These are phyloP conservation scores for Agrypnus murinus DNA, from an alignment of 2,888 invertebrate genomes.

Conservation along the genomic window DNA sequence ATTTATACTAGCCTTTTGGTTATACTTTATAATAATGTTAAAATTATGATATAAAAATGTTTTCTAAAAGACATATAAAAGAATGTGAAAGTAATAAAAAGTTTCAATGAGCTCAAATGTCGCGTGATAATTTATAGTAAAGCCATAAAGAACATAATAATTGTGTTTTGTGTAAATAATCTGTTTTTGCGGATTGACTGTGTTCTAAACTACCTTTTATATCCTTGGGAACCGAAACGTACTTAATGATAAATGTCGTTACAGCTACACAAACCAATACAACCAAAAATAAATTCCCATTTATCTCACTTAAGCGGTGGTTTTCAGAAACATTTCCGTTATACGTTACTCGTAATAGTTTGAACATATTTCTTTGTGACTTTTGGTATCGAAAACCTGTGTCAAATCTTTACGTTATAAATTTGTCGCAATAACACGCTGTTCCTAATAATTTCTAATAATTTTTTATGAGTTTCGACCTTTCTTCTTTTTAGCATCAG, in stretches of 20 bases:
- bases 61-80: too few species aligned
- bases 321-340: conserved; percentile 35
- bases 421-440: not conserved
- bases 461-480: too few species aligned
- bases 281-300: conserved; percentile 42
- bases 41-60: too few species aligned
- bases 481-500: too few species aligned
- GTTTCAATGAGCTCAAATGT: not conserved
- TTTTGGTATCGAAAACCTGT: conserved; percentile 19
- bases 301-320: conserved; percentile 43
- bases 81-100: too few species aligned
- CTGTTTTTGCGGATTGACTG: conserved; percentile 11
- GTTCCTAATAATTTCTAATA: too few species aligned
- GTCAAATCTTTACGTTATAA: conserved; percentile 1
- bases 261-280: conserved; percentile 34
- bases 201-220: conserved; percentile 2
- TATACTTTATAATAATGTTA: too few species aligned
- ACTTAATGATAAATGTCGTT: conserved; percentile 39
- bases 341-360: conserved; percentile 36
- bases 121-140: conserved; percentile 4
- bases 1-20: too few species aligned
- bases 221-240: conserved; percentile 26
- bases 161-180: conserved; percentile 15
- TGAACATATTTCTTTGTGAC: conserved; percentile 28
- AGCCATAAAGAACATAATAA: conserved; percentile 1